Conservation (phyloP, 2,113 vertebrate species). For the Pelvicachromis taeniatus region DNA sequence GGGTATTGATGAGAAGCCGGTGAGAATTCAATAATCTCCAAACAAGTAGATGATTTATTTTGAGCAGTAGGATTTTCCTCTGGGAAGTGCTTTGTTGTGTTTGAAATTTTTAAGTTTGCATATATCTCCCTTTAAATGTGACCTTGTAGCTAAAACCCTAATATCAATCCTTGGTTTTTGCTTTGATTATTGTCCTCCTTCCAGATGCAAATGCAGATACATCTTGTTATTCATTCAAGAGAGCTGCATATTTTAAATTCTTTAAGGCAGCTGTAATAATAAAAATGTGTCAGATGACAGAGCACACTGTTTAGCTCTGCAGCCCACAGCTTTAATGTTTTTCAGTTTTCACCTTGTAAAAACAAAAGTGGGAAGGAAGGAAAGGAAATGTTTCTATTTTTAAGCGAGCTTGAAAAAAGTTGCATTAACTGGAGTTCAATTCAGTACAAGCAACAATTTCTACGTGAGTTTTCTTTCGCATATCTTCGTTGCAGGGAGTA, state of each 20-base stretch:
- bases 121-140: background rate
- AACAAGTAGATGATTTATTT: background rate
- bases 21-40: background rate
- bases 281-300: background rate
- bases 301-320: background rate
- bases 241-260: background rate
- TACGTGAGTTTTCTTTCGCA: background rate
- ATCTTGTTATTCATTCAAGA: background rate
- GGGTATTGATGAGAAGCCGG: background rate
- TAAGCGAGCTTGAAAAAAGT: background rate
- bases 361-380: background rate
- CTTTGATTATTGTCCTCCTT: background rate
- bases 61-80: background rate
- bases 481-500: background rate
- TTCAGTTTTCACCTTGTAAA: background rate
- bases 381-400: background rate
- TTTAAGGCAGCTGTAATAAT: background rate
- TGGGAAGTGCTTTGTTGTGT: background rate
- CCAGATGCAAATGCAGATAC: background rate
- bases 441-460: background rate
- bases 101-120: background rate
- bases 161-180: background rate
- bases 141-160: background rate
- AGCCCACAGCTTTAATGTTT: background rate
- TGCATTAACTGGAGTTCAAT: background rate